These are phyloP conservation scores for Drosophila kikkawai DNA, from an alignment of 1,140 invertebrate genomes.

Conservation along the genomic window DNA sequence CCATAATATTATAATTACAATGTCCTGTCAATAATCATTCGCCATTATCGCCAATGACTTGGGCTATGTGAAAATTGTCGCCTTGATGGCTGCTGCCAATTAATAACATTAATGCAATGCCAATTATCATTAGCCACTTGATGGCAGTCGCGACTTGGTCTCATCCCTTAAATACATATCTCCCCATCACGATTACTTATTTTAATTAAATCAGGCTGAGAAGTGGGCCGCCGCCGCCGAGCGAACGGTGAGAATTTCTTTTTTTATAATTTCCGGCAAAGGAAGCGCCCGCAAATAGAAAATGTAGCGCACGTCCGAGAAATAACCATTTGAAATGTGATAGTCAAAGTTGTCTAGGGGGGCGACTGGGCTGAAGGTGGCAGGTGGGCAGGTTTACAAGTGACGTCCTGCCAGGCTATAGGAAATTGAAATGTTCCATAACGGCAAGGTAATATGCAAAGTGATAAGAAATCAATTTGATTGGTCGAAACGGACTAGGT, in stretches of 20 bases:
- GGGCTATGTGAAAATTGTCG: slow-evolving; percentile 51
- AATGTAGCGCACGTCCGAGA: slow-evolving; percentile 39
- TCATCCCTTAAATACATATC: slow-evolving; percentile 5
- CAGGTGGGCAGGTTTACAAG: background rate
- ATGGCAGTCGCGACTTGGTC: slow-evolving; percentile 22
- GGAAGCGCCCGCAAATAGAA: slow-evolving; percentile 69
- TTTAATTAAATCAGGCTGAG: slow-evolving; percentile 71
- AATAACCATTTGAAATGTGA: slow-evolving; percentile 68
- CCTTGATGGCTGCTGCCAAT: slow-evolving; percentile 50
- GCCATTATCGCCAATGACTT: slow-evolving; percentile 54
- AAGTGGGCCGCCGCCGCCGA: slow-evolving; percentile 20
- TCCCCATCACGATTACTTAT: slow-evolving; percentile 63
- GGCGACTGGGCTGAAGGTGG: background rate
- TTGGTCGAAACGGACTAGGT: background rate
- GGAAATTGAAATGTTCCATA: slow-evolving; percentile 74
- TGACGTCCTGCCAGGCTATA: slow-evolving; percentile 36
- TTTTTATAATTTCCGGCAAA: slow-evolving; percentile 72
- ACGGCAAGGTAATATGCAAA: slow-evolving; percentile 60
- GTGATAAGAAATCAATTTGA: slow-evolving; percentile 40
- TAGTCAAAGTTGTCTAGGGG: slow-evolving; percentile 42
- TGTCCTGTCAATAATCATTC: slow-evolving; percentile 54
- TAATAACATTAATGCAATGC: slow-evolving; percentile 80
- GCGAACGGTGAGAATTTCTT: slow-evolving; percentile 37
- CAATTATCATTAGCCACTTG: slow-evolving; percentile 77
- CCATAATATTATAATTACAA: slow-evolving; percentile 59